Conservation (phyloP, 2,888 invertebrate genomes). For the Galeruca laticollis region DNA sequence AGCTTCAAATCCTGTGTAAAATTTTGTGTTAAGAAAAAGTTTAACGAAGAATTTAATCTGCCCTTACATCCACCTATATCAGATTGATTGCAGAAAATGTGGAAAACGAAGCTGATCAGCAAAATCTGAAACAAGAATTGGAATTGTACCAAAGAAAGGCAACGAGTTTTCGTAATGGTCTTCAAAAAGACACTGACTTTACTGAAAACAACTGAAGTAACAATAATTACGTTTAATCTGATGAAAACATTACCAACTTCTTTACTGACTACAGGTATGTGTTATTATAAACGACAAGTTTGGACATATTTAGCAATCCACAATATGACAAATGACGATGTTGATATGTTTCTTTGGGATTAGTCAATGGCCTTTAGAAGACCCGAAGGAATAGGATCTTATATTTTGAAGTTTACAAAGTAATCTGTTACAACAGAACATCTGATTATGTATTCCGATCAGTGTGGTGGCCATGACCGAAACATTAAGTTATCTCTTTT, state of each 20-base stretch:
- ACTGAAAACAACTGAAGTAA: conserved; percentile 16
- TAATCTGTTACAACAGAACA: neutral
- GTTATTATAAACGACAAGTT: conserved; percentile 52
- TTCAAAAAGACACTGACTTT: neutral
- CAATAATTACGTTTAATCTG: conserved; percentile 41
- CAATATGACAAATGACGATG: neutral
- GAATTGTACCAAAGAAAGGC: neutral
- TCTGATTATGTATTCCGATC: too few relatives aligned
- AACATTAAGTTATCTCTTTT: neutral
- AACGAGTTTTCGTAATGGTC: neutral
- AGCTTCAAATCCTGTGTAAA: neutral
- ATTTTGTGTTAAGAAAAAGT: neutral
- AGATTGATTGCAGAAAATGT: neutral
- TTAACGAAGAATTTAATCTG: neutral
- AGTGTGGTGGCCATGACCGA: too few relatives aligned
- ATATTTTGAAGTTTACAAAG: neutral
- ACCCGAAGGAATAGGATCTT: neutral
- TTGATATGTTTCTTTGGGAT: neutral
- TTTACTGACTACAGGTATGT: conserved; percentile 46
- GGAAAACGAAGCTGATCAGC: conserved; percentile 11
- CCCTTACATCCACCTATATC: neutral
- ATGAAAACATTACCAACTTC: conserved; percentile 39
- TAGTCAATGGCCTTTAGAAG: neutral
- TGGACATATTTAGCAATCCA: conserved; percentile 37
- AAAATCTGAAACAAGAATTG: conserved; percentile 15